Evolutionary conservation across 1,140 invertebrate species (phyloP).

Genomic region (Telenomus remus): DNA sequence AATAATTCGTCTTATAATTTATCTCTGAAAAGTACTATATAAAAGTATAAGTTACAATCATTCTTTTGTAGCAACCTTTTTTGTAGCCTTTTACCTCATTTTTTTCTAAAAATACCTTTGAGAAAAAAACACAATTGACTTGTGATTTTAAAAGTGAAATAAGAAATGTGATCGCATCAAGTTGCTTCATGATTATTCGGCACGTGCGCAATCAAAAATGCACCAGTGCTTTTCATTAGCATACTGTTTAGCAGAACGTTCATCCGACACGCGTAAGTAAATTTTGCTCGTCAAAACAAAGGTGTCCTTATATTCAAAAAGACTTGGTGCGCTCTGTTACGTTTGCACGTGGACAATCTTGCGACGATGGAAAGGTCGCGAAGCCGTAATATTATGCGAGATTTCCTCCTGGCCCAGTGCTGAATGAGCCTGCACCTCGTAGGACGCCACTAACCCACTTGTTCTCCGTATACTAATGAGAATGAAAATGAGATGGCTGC

Average conservation of each 20-base stretch:
- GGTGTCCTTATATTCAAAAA: neutral
- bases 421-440: conserved; percentile 60
- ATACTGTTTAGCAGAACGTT: conserved; percentile 26
- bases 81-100: too few relatives aligned
- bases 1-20: too few relatives aligned
- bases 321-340: conserved; percentile 3
- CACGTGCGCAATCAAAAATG: neutral
- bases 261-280: conserved; percentile 43
- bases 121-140: too few relatives aligned
- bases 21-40: too few relatives aligned
- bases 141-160: too few relatives aligned
- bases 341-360: conserved; percentile 11
- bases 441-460: conserved; percentile 71
- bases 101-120: too few relatives aligned
- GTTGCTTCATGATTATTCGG: neutral
- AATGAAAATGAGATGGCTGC: conserved; percentile 73
- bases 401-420: conserved; percentile 60
- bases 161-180: too few relatives aligned
- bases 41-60: too few relatives aligned
- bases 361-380: conserved; percentile 17
- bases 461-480: conserved; percentile 73
- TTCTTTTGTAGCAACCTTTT: too few relatives aligned
- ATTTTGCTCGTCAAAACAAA: conserved; percentile 16
- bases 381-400: conserved; percentile 71
- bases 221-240: conserved; percentile 19